A percentile compares a stretch with the other conserved stretches of the same genome.
phyloP scores from a whole-genome alignment of 2,113 vertebrate species.

The Dasyprocta punctata region DNA sequence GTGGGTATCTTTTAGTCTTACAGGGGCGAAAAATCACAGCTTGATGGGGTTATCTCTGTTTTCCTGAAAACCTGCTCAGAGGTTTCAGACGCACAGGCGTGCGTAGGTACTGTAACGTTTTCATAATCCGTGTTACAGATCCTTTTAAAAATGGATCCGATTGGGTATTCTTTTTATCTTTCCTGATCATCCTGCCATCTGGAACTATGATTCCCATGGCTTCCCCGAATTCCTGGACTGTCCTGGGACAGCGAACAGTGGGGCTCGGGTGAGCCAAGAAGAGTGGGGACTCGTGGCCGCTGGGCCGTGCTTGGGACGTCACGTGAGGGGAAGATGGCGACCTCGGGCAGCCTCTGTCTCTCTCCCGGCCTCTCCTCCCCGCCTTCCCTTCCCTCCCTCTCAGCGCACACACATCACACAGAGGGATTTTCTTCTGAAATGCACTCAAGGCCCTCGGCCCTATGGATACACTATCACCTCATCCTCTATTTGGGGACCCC shows the following conservation, averaged over 20 bases:
- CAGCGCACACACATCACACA: background rate
- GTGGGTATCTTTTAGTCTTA: constrained; percentile 91
- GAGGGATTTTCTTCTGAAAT: background rate
- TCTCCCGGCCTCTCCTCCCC: too few species aligned
- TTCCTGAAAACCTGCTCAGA: background rate
- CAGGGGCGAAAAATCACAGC: constrained; percentile 71
- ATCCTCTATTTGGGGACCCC: background rate
- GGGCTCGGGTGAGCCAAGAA: too few species aligned
- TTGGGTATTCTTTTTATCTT: background rate
- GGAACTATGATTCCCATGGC: background rate
- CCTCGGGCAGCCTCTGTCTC: fast-evolving
- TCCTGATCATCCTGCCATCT: constrained; percentile 65
- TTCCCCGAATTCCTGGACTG: background rate
- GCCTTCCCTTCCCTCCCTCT: fast-evolving
- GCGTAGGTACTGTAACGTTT: background rate
- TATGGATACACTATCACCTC: fast-evolving
- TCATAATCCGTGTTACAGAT: background rate
- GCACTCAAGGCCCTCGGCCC: too few species aligned
- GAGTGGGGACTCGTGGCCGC: fast-evolving
- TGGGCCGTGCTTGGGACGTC: too few species aligned
- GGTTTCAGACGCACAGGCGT: background rate
- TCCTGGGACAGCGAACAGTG: background rate
- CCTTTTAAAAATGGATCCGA: background rate
- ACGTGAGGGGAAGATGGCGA: background rate
- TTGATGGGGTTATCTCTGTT: background rate